Percentiles rank a stretch among this genome's conserved stretches.
These are phyloP conservation scores for Prorops nasuta DNA, from an alignment of 1,140 invertebrate genomes.

Conservation along the genomic window DNA sequence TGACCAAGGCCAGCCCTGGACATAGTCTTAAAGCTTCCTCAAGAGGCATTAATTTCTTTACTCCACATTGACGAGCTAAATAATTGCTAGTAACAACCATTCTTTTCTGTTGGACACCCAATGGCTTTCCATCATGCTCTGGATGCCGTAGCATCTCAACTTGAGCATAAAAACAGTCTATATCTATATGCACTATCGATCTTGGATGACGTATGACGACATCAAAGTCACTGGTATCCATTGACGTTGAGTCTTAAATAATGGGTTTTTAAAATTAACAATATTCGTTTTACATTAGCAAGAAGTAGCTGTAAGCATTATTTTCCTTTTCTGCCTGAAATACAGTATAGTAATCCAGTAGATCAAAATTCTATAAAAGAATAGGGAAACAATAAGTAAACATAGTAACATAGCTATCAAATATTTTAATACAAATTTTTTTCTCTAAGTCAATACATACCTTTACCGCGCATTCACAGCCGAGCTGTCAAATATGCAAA, in stretches of 20 bases:
- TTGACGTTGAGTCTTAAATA: constrained; percentile 21
- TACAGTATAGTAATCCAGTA: neutral
- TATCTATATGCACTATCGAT: constrained; percentile 73
- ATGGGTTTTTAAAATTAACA: neutral
- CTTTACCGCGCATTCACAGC: too few species aligned
- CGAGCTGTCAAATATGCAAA: too few species aligned
- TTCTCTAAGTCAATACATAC: too few species aligned
- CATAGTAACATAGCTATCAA: neutral
- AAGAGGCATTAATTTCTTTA: constrained; percentile 73
- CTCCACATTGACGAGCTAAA: constrained; percentile 67
- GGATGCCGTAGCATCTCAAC: constrained; percentile 75
- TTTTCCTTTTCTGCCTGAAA: neutral
- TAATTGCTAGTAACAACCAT: constrained; percentile 81
- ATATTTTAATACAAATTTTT: neutral
- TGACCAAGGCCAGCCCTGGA: constrained; percentile 67
- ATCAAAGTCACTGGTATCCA: constrained; percentile 45
- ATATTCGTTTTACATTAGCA: neutral
- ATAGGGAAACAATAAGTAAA: neutral
- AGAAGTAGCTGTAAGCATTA: neutral
- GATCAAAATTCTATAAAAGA: neutral
- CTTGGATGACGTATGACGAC: constrained; percentile 54
- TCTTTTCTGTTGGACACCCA: constrained; percentile 79
- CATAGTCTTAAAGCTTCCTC: constrained; percentile 68
- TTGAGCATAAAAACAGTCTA: constrained; percentile 83
- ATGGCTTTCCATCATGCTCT: constrained; percentile 61